phyloP scores from a whole-genome alignment of 2,797 vertebrate species.

The Cuniculus paca region DNA sequence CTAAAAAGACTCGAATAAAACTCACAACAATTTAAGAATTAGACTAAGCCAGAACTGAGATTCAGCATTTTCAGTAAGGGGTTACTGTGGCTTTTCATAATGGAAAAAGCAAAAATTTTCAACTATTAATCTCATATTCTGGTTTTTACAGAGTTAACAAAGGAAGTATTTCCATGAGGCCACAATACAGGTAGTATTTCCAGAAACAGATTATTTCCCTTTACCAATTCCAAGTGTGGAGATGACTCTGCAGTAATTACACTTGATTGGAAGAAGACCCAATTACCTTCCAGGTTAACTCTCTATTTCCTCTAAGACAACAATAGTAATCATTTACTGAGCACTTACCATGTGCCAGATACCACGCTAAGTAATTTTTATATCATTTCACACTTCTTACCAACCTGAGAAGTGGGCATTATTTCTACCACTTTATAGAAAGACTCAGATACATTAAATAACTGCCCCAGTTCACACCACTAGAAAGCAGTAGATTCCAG shows the following conservation, averaged over 20 bases:
- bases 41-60: background rate
- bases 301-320: background rate
- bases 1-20: constrained; percentile 23
- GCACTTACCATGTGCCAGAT: background rate
- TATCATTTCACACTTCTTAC: background rate
- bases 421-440: background rate
- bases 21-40: background rate
- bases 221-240: background rate
- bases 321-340: background rate
- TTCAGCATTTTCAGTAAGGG: background rate
- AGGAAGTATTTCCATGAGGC: background rate
- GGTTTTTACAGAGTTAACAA: background rate
- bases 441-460: background rate
- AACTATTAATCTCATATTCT: background rate
- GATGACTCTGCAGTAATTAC: background rate
- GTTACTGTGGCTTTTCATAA: constrained; percentile 6
- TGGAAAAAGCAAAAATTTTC: background rate
- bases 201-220: background rate
- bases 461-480: background rate
- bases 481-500: background rate
- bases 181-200: background rate
- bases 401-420: background rate
- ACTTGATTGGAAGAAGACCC: background rate
- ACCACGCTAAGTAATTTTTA: background rate
- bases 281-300: background rate